Percentiles rank a stretch among this genome's conserved stretches.
phyloP scores from a whole-genome alignment of 2,888 invertebrate species.

The Agrypnus murinus region DNA sequence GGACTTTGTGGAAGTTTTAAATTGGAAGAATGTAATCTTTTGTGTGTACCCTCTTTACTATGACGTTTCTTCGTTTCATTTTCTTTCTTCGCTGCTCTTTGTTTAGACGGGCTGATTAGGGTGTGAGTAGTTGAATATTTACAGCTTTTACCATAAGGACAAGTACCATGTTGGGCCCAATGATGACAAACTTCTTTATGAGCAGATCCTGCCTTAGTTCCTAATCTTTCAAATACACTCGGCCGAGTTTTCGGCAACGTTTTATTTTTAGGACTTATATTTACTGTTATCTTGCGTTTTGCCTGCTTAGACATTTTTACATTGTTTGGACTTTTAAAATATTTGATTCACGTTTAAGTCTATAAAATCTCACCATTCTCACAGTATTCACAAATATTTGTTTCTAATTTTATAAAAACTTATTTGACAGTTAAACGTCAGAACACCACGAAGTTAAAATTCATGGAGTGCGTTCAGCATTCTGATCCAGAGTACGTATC shows the following conservation, averaged over 20 bases:
- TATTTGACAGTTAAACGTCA: no score
- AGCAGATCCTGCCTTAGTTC: slow-evolving; percentile 79
- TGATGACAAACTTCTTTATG: slow-evolving; percentile 82
- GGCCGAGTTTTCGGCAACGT: slow-evolving; percentile 77
- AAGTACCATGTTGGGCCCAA: slow-evolving; percentile 85
- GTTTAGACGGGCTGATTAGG: slow-evolving; percentile 84
- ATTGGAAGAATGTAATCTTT: slow-evolving; percentile 78
- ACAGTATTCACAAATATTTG: no score
- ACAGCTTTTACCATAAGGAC: slow-evolving; percentile 85
- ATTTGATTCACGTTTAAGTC: neutral
- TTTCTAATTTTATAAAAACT: no score
- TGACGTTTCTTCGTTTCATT: slow-evolving; percentile 70
- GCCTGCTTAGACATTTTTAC: slow-evolving; percentile 77
- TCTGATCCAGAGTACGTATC: no score
- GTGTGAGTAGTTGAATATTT: slow-evolving; percentile 85
- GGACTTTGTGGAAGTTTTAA: slow-evolving; percentile 74
- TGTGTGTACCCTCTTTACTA: slow-evolving; percentile 75
- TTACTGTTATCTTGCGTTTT: slow-evolving; percentile 86
- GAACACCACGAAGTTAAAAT: no score
- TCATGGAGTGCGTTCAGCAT: no score
- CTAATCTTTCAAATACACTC: slow-evolving; percentile 89
- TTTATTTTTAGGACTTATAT: slow-evolving; percentile 80
- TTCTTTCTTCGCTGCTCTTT: slow-evolving; percentile 80
- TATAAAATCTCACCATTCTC: neutral
- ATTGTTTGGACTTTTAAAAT: neutral